These are phyloP conservation scores for Mus minutoides DNA, from an alignment of 2,797 vertebrate genomes.

Conservation along the genomic window DNA sequence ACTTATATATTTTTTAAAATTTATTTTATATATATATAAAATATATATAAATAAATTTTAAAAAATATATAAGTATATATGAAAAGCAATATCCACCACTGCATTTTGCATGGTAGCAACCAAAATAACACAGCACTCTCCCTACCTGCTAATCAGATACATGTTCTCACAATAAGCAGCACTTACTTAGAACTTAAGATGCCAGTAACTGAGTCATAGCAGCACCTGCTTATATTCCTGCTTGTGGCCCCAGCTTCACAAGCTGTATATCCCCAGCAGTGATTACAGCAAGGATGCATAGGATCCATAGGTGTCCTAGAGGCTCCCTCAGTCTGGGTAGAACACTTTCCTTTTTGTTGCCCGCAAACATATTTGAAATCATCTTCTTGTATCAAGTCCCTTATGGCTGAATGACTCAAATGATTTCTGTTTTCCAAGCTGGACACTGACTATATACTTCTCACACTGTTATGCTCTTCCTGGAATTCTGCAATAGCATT, in stretches of 20 bases:
- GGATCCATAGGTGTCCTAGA: not conserved
- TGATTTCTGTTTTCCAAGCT: not conserved
- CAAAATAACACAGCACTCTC: too few relatives aligned
- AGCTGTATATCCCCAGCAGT: not conserved
- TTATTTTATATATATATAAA: too few relatives aligned
- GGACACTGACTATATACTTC: not conserved
- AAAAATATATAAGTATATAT: not conserved
- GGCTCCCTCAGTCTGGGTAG: not conserved
- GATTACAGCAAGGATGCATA: not conserved
- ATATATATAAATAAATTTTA: too few relatives aligned
- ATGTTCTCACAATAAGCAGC: not conserved
- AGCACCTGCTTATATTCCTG: not conserved
- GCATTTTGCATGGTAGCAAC: not conserved
- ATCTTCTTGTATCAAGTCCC: not conserved
- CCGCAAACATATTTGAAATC: not conserved
- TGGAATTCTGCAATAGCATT: not conserved
- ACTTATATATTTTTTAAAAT: too few relatives aligned
- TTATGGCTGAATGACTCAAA: not conserved
- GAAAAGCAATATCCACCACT: not conserved
- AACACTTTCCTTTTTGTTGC: not conserved
- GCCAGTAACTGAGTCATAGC: not conserved
- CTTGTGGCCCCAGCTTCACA: not conserved
- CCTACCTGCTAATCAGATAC: not conserved
- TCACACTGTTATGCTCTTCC: not conserved
- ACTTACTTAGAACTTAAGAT: not conserved